A percentile compares a stretch with the other conserved stretches of the same genome.
phyloP scores from a whole-genome alignment of 1,140 invertebrate genomes.

The Elymnias hypermnestra region DNA sequence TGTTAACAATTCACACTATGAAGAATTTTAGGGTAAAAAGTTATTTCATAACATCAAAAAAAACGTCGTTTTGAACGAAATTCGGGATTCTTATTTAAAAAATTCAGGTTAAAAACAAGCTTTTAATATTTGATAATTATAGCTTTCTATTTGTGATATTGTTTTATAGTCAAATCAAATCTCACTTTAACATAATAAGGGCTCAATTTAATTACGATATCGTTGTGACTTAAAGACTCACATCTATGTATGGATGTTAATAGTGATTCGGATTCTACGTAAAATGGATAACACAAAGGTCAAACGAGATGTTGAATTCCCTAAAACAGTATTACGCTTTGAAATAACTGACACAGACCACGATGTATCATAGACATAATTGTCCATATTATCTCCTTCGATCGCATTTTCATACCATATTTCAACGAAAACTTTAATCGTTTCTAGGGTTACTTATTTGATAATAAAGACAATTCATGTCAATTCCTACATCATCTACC shows the following conservation, averaged over 20 bases:
- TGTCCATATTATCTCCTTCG: conserved; percentile 8
- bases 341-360: conserved; percentile 17
- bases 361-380: conserved; percentile 4
- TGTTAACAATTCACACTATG: no score
- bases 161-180: no score
- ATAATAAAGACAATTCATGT: no score
- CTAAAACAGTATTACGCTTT: conserved; percentile 12
- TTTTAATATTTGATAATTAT: no score
- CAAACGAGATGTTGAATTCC: conserved; percentile 7
- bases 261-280: conserved; percentile 8
- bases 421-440: conserved; percentile 3
- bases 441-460: conserved; percentile 1
- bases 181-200: no score
- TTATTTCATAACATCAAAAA: no score
- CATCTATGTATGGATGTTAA: conserved; percentile 11
- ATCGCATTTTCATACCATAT: conserved; percentile 14
- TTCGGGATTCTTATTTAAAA: no score
- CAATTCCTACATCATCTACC: no score
- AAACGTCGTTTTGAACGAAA: no score
- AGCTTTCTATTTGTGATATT: no score
- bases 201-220: conserved; percentile 5
- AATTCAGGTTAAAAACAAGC: no score
- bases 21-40: no score
- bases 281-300: conserved; percentile 16
- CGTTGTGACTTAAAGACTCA: neutral